Percentiles rank a stretch among this genome's conserved stretches.
Evolutionary conservation across 2,797 vertebrate species (phyloP).

Genomic region (Sphenopsis melanotis): DNA sequence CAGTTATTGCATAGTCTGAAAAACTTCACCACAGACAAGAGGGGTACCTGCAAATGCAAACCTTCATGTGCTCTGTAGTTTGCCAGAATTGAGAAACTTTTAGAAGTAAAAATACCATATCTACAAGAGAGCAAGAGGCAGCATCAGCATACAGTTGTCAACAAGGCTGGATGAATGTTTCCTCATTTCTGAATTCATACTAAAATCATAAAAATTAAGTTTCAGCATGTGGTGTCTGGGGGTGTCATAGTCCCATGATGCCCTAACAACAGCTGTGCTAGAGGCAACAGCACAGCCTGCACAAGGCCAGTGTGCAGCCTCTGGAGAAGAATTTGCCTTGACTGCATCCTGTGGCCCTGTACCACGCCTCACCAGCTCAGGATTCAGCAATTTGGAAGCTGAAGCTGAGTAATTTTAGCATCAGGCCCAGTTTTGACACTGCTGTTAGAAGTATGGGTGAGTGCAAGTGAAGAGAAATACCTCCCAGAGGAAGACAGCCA

Average conservation of each 20-base stretch:
- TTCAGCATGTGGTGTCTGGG: neutral
- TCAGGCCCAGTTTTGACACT: neutral
- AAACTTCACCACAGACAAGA: neutral
- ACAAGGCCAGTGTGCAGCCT: neutral
- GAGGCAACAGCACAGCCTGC: neutral
- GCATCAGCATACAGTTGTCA: neutral
- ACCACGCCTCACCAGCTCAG: neutral
- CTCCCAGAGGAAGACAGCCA: neutral
- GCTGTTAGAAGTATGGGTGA: neutral
- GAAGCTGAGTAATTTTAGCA: neutral
- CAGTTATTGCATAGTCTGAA: neutral
- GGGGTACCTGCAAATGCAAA: neutral
- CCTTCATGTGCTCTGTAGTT: neutral
- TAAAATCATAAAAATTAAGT: slow-evolving; percentile 10
- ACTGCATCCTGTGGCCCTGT: neutral
- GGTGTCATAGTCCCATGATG: neutral
- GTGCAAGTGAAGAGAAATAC: neutral
- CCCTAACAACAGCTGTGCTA: neutral
- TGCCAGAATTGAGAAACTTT: neutral
- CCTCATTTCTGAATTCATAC: slow-evolving; percentile 16
- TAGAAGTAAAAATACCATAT: neutral
- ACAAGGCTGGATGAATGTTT: neutral
- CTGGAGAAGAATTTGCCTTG: neutral
- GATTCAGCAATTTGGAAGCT: neutral
- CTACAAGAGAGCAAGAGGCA: neutral